Conservation (phyloP, 2,113 vertebrate genomes). For the Python bivittatus region DNA sequence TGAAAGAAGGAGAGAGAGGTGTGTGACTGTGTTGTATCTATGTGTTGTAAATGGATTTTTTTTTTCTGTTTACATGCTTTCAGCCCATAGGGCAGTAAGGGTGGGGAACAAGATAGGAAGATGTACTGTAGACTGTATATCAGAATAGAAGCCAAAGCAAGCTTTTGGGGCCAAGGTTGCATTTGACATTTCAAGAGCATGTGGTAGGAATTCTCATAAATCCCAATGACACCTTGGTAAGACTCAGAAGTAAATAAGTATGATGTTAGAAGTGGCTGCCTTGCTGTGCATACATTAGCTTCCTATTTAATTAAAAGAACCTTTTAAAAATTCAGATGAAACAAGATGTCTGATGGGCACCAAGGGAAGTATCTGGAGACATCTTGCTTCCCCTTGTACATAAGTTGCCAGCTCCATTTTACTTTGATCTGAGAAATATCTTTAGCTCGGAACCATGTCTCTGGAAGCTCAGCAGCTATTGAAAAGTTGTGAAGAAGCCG, state of each 20-base stretch:
- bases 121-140: background rate
- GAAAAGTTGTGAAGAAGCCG: constrained; percentile 16
- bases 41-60: background rate
- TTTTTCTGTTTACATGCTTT: background rate
- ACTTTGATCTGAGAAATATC: background rate
- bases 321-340: background rate
- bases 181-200: background rate
- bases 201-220: background rate
- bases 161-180: background rate
- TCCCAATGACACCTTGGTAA: background rate
- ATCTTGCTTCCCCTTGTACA: background rate
- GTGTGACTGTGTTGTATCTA: background rate
- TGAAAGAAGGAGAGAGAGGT: background rate
- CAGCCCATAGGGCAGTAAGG: background rate
- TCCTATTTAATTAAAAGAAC: background rate
- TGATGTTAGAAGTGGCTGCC: background rate
- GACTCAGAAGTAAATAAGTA: background rate
- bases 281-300: background rate
- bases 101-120: background rate
- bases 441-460: background rate
- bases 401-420: background rate
- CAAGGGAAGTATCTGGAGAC: background rate
- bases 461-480: constrained; percentile 10
- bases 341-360: background rate
- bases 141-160: background rate